A percentile compares a stretch with the other conserved stretches of the same genome.
These are phyloP conservation scores for Passer montanus DNA, from an alignment of 2,113 vertebrate genomes.

Conservation along the genomic window DNA sequence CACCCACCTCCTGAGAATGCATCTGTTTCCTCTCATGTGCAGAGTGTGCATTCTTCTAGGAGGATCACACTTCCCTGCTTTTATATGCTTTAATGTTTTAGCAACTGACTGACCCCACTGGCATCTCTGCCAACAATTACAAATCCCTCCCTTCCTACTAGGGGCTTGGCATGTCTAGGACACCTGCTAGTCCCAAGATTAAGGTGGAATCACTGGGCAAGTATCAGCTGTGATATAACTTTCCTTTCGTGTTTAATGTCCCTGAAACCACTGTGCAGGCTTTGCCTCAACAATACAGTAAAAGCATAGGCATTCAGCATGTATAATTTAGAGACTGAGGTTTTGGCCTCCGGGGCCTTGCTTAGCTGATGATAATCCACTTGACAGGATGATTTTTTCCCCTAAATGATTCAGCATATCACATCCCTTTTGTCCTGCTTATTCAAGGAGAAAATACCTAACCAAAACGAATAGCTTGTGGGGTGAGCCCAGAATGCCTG, in stretches of 20 bases:
- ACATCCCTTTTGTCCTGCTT: constrained; percentile 25
- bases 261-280: neutral
- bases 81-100: constrained; percentile 17
- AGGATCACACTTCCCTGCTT: neutral
- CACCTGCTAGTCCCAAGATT: constrained; percentile 13
- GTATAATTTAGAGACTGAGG: constrained; percentile 34
- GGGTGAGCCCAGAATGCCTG: neutral
- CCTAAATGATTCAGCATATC: constrained; percentile 39
- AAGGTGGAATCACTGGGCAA: neutral
- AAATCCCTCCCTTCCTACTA: neutral
- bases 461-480: neutral
- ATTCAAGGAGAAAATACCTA: constrained; percentile 43
- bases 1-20: constrained; percentile 11
- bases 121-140: constrained; percentile 8
- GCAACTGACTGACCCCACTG: neutral
- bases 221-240: neutral
- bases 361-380: constrained; percentile 36
- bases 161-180: neutral
- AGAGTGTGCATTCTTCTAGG: neutral
- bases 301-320: neutral
- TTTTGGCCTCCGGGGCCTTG: constrained; percentile 10
- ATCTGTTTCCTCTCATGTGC: neutral
- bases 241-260: neutral
- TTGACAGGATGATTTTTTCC: constrained; percentile 35
- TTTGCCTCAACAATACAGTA: neutral